These are phyloP conservation scores for Doris montereyensis DNA, from an alignment of 2,888 invertebrate genomes.

Conservation along the genomic window DNA sequence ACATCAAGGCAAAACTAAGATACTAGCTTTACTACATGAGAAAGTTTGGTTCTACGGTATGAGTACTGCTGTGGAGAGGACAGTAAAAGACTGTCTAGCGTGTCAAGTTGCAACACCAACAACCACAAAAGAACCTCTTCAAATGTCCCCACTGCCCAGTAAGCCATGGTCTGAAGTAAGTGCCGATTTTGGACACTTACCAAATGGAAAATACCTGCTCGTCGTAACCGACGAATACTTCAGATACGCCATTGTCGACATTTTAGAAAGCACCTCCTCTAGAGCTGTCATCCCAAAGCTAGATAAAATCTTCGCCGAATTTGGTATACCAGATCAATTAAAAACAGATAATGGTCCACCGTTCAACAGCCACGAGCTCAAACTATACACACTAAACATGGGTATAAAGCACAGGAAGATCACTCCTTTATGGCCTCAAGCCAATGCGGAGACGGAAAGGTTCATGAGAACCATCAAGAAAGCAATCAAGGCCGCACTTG, in stretches of 20 bases:
- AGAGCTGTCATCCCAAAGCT: constrained; percentile 34
- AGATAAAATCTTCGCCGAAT: constrained; percentile 39
- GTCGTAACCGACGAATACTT: constrained; percentile 43
- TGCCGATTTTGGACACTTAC: constrained; percentile 37
- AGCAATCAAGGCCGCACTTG: background rate
- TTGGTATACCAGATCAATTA: constrained; percentile 26
- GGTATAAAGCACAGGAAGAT: constrained; percentile 1
- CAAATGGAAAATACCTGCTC: constrained; percentile 36
- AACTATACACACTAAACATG: background rate
- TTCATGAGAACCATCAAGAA: constrained; percentile 18
- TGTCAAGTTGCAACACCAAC: constrained; percentile 35
- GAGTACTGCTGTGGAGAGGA: constrained; percentile 38
- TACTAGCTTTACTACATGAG: constrained; percentile 45
- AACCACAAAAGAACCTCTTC: constrained; percentile 30
- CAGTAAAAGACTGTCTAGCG: constrained; percentile 31
- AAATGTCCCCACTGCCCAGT: constrained; percentile 34
- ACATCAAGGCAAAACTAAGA: constrained; percentile 48
- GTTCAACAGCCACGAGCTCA: constrained; percentile 15
- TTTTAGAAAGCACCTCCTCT: constrained; percentile 21
- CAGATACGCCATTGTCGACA: constrained; percentile 30
- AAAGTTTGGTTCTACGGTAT: constrained; percentile 48
- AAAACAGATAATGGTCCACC: constrained; percentile 38
- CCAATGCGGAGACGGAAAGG: background rate
- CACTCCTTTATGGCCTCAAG: background rate
- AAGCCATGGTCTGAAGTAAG: constrained; percentile 32